Conservation (phyloP, 2,113 vertebrate genomes). For the Grantiella picta region DNA sequence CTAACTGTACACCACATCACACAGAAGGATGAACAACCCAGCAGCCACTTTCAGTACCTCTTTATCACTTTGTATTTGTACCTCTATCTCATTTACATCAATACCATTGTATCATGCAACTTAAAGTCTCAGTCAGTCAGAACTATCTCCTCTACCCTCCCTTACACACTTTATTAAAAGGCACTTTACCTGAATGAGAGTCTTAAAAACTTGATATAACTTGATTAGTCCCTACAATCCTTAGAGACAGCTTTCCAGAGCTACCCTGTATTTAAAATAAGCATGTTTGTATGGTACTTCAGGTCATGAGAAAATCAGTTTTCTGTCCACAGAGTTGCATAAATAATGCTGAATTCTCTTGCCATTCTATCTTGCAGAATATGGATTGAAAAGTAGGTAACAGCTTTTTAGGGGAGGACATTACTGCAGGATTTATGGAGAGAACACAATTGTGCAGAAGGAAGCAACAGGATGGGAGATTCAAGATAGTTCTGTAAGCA, state of each 20-base stretch:
- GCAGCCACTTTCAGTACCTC: background rate
- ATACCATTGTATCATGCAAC: background rate
- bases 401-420: background rate
- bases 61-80: background rate
- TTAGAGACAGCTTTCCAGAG: background rate
- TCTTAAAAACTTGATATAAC: background rate
- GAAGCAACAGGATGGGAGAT: background rate
- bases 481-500: background rate
- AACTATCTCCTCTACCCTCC: background rate
- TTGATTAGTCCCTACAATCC: background rate
- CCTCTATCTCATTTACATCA: background rate
- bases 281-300: background rate
- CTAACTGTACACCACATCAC: fast-evolving
- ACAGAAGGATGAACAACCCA: background rate
- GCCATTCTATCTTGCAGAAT: background rate
- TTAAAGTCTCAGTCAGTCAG: background rate
- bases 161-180: background rate
- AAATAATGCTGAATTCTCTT: background rate
- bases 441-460: background rate
- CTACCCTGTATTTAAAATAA: background rate
- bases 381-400: background rate
- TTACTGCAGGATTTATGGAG: background rate
- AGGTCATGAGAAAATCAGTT: background rate
- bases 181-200: background rate
- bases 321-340: background rate